Evolutionary conservation across 2,113 vertebrate genomes (phyloP).

Genomic region (Oxygymnocypris stewartii): DNA sequence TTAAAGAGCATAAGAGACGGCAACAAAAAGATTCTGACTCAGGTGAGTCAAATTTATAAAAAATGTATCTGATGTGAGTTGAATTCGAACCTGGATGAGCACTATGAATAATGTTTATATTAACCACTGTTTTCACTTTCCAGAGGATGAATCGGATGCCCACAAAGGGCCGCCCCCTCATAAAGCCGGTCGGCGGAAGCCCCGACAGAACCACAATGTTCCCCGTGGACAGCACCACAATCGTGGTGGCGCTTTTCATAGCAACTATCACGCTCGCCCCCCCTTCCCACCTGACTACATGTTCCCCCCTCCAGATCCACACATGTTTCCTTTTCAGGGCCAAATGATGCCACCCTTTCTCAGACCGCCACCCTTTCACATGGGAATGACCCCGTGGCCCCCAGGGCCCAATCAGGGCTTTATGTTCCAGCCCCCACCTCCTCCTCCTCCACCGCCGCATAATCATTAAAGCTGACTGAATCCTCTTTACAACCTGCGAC

Average conservation of each 20-base stretch:
- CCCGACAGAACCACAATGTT: conserved; percentile 43
- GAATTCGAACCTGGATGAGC: not conserved
- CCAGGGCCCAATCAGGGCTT: conserved; percentile 44
- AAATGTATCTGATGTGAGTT: not conserved
- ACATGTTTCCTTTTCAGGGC: conserved; percentile 59
- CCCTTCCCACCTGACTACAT: conserved; percentile 43
- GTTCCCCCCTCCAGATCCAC: conserved; percentile 50
- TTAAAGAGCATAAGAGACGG: conserved; percentile 71
- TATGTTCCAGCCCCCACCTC: conserved; percentile 51
- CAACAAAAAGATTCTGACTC: conserved; percentile 59
- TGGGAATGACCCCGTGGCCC: conserved; percentile 47
- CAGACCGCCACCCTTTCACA: conserved; percentile 55
- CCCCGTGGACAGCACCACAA: conserved; percentile 41
- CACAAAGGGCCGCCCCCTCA: not conserved
- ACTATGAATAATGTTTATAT: not conserved
- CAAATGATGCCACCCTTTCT: conserved; percentile 61
- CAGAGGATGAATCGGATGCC: conserved; percentile 37
- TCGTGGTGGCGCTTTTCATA: conserved; percentile 37
- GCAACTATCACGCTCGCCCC: conserved; percentile 45
- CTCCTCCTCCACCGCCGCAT: conserved; percentile 53
- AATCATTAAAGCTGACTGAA: conserved; percentile 25
- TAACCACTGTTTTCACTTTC: not conserved
- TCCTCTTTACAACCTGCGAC: not conserved
- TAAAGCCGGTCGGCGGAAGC: conserved; percentile 41
- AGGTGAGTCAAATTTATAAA: conserved; percentile 30